phyloP scores from a whole-genome alignment of 2,113 vertebrate species.

The Onychorhynchus coronatus region DNA sequence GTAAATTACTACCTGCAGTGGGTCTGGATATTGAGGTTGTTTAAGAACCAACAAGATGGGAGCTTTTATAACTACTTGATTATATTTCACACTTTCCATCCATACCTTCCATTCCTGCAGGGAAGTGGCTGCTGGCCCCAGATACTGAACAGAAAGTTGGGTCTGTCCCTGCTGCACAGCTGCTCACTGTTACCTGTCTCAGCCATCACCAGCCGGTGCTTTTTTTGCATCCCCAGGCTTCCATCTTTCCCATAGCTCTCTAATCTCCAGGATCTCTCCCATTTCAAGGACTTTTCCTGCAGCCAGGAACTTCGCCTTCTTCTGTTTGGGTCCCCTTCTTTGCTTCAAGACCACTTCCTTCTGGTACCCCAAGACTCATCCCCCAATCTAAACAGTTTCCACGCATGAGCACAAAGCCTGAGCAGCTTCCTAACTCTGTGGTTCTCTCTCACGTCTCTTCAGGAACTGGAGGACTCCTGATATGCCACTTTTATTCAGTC shows the following conservation, averaged over 20 bases:
- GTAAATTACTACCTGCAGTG: not conserved
- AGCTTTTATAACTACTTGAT: not conserved
- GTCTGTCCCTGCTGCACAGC: not conserved
- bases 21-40: not conserved
- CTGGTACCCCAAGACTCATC: not conserved
- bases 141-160: fast-evolving
- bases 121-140: not conserved
- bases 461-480: not conserved
- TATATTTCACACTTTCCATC: not conserved
- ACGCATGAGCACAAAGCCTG: not conserved
- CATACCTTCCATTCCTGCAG: not conserved
- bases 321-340: fast-evolving
- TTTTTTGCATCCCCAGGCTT: not conserved
- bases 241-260: not conserved
- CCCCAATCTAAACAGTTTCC: not conserved
- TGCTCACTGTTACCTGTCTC: not conserved
- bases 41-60: not conserved
- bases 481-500: not conserved
- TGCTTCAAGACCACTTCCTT: not conserved
- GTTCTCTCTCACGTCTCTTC: not conserved
- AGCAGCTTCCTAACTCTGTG: not conserved
- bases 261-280: not conserved
- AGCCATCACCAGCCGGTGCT: not conserved
- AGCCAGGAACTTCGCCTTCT: not conserved
- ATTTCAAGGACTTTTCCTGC: not conserved